Evolutionary conservation across 2,113 vertebrate species (phyloP).

Genomic region (Erythrocercus mccallii): DNA sequence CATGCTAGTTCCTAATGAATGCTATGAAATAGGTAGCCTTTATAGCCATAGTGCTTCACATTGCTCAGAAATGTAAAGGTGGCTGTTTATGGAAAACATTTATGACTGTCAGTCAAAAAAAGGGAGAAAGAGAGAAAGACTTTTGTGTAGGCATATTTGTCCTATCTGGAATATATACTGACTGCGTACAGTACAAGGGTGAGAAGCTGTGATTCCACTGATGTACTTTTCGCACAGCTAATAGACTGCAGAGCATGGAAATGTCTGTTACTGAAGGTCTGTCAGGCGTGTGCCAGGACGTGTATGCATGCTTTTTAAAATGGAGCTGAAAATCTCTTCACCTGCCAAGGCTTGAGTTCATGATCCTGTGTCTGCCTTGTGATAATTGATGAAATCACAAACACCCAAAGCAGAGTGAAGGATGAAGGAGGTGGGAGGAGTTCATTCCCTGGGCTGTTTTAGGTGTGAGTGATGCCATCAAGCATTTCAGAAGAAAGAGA

Average conservation of each 20-base stretch:
- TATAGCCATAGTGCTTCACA: background rate
- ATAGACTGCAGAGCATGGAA: background rate
- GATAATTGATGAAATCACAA: conserved; percentile 34
- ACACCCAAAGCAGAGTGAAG: conserved; percentile 4
- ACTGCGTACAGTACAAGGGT: background rate
- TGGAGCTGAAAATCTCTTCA: conserved; percentile 5
- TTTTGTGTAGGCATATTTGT: background rate
- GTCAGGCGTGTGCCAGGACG: background rate
- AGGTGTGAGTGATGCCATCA: conserved; percentile 47
- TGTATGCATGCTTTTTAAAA: conserved; percentile 25
- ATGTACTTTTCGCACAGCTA: background rate
- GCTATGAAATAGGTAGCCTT: background rate
- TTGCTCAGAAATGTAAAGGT: background rate
- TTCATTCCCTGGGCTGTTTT: background rate
- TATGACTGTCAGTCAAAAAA: background rate
- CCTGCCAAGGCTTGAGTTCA: conserved; percentile 32
- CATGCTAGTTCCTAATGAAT: background rate
- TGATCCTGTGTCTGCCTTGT: background rate
- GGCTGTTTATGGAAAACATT: background rate
- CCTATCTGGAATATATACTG: background rate
- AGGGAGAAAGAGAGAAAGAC: background rate
- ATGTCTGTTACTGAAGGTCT: conserved; percentile 1
- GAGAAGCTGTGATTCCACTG: background rate
- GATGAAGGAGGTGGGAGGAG: background rate
- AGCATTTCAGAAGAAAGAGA: background rate